These are phyloP conservation scores for Aproaerema taeniolella DNA, from an alignment of 2,888 invertebrate species.

Conservation along the genomic window DNA sequence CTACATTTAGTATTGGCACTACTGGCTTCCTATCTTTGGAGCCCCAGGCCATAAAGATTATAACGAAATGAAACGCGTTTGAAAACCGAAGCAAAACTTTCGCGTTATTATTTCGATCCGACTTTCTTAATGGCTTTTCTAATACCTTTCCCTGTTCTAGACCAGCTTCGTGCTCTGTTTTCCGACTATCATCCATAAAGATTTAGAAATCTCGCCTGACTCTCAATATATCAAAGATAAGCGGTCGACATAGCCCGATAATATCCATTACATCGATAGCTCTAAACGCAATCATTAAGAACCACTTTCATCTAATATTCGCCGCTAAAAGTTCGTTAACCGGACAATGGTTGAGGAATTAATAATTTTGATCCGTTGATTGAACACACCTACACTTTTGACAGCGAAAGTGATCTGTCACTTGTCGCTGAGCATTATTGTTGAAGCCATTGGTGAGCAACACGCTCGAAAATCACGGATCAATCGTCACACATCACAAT, in stretches of 20 bases:
- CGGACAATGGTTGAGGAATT: conserved; percentile 52
- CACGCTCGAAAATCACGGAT: too few relatives aligned
- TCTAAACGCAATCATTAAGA: conserved; percentile 49
- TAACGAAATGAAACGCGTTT: too few relatives aligned
- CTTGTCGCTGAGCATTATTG: too few relatives aligned
- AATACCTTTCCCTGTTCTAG: background rate
- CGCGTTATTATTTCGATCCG: conserved; percentile 4
- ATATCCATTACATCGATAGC: conserved; percentile 40
- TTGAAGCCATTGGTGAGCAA: too few relatives aligned
- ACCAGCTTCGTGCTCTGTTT: too few relatives aligned
- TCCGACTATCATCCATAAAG: conserved; percentile 15
- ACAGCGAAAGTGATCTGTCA: conserved; percentile 54
- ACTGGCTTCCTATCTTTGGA: too few relatives aligned
- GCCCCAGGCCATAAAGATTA: too few relatives aligned
- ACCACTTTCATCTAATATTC: conserved; percentile 48
- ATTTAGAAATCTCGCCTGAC: conserved; percentile 14
- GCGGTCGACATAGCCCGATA: conserved; percentile 24
- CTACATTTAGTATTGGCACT: too few relatives aligned
- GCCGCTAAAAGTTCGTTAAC: conserved; percentile 60
- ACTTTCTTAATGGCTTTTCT: conserved; percentile 9
- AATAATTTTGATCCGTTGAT: conserved; percentile 42
- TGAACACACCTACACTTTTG: conserved; percentile 38
- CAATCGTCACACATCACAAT: too few relatives aligned
- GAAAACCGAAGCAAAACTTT: too few relatives aligned
- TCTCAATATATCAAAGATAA: conserved; percentile 16